Conservation (phyloP, 2,888 invertebrate genomes). For the Palloptera scutellata region DNA sequence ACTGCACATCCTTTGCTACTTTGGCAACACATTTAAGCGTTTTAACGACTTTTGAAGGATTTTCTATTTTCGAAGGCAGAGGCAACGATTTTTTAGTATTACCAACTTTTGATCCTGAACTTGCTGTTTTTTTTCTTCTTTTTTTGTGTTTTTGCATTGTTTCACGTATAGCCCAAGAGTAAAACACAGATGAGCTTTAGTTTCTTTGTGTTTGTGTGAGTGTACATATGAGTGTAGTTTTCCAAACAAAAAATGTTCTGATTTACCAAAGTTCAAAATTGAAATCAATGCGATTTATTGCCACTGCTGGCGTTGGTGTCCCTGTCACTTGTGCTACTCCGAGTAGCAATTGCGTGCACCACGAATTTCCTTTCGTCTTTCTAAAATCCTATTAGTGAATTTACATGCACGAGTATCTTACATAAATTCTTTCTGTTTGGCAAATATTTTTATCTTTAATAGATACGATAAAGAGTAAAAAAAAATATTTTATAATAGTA, state of each 20-base stretch:
- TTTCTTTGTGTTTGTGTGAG: background rate
- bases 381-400: too few relatives aligned
- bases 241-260: too few relatives aligned
- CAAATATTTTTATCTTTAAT: too few relatives aligned
- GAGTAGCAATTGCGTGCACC: conserved; percentile 8
- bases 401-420: too few relatives aligned
- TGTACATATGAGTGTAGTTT: background rate
- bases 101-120: background rate
- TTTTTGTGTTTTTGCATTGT: background rate
- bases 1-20: too few relatives aligned
- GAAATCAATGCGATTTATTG: conserved; percentile 5
- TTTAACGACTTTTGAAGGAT: background rate
- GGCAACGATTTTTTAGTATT: background rate
- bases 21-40: background rate
- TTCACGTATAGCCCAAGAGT: too few relatives aligned
- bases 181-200: background rate
- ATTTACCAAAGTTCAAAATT: conserved; percentile 8
- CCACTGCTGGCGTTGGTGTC: background rate
- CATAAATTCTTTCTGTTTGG: too few relatives aligned
- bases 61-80: background rate
- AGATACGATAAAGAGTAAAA: too few relatives aligned
- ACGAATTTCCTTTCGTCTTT: background rate
- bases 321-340: background rate
- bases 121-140: background rate
- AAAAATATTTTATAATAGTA: too few relatives aligned